Conservation (phyloP, 2,797 vertebrate species). For the Cirrhinus molitorella region DNA sequence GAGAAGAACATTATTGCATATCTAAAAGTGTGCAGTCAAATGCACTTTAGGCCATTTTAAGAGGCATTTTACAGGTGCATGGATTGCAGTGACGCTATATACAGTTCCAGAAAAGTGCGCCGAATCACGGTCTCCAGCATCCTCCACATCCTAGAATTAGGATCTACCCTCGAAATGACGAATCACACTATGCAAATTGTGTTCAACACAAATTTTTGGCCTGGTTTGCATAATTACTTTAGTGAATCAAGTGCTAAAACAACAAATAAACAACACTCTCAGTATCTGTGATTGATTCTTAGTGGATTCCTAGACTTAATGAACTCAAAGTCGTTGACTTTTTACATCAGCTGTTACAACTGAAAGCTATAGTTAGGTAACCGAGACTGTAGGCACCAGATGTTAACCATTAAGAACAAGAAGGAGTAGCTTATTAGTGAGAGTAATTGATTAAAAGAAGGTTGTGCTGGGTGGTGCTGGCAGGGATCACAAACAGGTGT, state of each 20-base stretch:
- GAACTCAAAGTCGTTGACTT: not conserved
- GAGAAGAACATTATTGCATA: not conserved
- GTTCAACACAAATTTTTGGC: not conserved
- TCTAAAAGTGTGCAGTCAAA: not conserved
- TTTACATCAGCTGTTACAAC: conserved; percentile 18
- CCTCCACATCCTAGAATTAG: not conserved
- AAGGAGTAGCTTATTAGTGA: conserved; percentile 45
- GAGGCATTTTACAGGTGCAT: not conserved
- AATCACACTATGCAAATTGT: not conserved
- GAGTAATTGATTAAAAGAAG: conserved; percentile 52
- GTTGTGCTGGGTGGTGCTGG: conserved; percentile 28
- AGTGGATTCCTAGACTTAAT: not conserved
- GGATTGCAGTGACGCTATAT: not conserved
- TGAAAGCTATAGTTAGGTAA: not conserved
- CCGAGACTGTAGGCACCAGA: conserved; percentile 21
- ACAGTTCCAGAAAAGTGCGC: not conserved
- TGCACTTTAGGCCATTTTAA: conserved; percentile 1
- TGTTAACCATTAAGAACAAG: conserved; percentile 35
- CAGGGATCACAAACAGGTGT: conserved; percentile 31
- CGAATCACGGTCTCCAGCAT: not conserved
- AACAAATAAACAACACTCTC: not conserved
- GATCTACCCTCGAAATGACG: conserved; percentile 4
- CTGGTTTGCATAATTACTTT: conserved; percentile 21
- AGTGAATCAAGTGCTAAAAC: not conserved
- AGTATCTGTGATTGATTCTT: not conserved